Conservation (phyloP, 2,888 invertebrate genomes). For the Limnephilus lunatus region DNA sequence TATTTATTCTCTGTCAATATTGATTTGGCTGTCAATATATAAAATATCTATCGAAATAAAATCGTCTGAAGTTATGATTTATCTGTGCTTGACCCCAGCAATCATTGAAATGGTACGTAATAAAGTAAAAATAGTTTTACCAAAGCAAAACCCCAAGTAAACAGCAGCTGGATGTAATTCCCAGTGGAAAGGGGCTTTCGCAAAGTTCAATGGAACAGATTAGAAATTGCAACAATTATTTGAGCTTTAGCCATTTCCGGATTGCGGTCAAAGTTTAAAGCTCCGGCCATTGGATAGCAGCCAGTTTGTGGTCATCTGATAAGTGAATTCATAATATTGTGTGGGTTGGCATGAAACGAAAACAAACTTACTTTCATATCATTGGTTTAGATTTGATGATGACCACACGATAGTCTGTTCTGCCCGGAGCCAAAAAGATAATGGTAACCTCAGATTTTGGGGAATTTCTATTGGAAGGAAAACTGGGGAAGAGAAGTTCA, state of each 20-base stretch:
- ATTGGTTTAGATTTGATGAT: neutral
- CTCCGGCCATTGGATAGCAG: neutral
- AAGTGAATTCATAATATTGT: slow-evolving; percentile 19
- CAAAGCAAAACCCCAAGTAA: neutral
- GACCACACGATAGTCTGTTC: neutral
- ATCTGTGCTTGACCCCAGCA: neutral
- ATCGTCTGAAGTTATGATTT: too few relatives aligned
- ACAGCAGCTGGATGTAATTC: slow-evolving; percentile 12
- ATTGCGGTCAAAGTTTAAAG: slow-evolving; percentile 44
- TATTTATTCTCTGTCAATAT: too few relatives aligned
- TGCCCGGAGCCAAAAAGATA: neutral
- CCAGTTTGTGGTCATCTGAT: slow-evolving; percentile 16
- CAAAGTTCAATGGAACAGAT: slow-evolving; percentile 43
- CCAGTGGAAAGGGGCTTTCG: slow-evolving; percentile 3
- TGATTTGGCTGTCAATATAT: too few relatives aligned
- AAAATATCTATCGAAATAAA: too few relatives aligned
- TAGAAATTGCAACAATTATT: slow-evolving; percentile 54
- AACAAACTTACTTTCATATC: neutral
- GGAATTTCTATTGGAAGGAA: neutral
- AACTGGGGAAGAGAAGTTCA: neutral
- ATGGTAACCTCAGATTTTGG: neutral
- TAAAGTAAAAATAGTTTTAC: neutral
- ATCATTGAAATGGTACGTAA: neutral
- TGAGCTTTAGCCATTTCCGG: slow-evolving; percentile 51
- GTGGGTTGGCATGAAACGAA: neutral